Percentiles rank a stretch among this genome's conserved stretches.
phyloP scores from a whole-genome alignment of 2,888 invertebrate species.

The Epistrophe grossulariae region DNA sequence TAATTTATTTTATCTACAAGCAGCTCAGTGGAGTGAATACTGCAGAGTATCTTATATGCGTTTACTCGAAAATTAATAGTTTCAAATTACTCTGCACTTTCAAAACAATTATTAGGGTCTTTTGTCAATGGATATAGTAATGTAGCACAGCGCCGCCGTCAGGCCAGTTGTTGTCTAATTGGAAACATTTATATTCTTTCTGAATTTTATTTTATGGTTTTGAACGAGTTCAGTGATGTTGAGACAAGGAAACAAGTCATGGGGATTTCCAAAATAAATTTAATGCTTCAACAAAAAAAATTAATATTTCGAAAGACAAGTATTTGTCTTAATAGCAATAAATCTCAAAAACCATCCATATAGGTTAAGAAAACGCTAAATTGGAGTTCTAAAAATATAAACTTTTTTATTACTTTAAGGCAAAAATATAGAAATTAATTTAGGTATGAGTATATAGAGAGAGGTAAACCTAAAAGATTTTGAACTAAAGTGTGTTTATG shows the following conservation, averaged over 20 bases:
- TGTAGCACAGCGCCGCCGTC: neutral
- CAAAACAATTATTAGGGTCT: slow-evolving; percentile 64
- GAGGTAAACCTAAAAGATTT: slow-evolving; percentile 24
- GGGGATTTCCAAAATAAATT: slow-evolving; percentile 17
- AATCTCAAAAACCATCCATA: slow-evolving; percentile 33
- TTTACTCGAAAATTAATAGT: slow-evolving; percentile 64
- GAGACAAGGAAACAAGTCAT: slow-evolving; percentile 10
- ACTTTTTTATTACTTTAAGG: slow-evolving; percentile 48
- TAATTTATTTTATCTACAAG: slow-evolving; percentile 42
- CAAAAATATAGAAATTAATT: slow-evolving; percentile 3
- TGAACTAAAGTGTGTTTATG: slow-evolving; percentile 43
- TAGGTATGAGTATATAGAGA: neutral
- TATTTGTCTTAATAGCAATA: slow-evolving; percentile 31
- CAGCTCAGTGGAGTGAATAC: slow-evolving; percentile 4
- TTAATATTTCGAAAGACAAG: slow-evolving; percentile 14
- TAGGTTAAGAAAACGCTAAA: slow-evolving; percentile 21
- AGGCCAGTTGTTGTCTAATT: slow-evolving; percentile 41
- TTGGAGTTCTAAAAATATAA: slow-evolving; percentile 53
- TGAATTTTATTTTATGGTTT: neutral
- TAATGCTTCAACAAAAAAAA: neutral
- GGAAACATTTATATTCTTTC: slow-evolving; percentile 41
- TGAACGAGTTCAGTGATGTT: neutral
- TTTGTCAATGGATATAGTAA: slow-evolving; percentile 64
- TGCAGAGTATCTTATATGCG: neutral
- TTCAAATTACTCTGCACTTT: slow-evolving; percentile 71